Base-by-base conservation (phyloP, 2,113 vertebrate species). In the Scolopax mira region DNA sequence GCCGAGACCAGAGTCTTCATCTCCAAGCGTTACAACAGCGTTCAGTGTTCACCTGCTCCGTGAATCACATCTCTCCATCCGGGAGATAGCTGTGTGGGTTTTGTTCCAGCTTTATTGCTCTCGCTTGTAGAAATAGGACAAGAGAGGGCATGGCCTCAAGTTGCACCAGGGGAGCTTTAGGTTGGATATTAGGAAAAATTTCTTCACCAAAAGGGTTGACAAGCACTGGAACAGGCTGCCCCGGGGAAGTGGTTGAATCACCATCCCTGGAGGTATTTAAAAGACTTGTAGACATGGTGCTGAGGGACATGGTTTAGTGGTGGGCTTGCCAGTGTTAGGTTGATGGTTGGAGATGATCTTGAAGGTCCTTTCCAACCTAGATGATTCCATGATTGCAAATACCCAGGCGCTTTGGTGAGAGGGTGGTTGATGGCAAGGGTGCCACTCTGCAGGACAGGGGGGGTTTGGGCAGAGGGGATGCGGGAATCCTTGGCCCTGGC, bases 341-440 rank as follows among this genome's bases (percentile, higher is more conserved):
- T 60, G 57, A 35, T 60, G 57, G 57, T 35, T 60, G 57, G 57
- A 24, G 57, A 15, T 58, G 57, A 58, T n/a, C 33, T n/a, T n/a
- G 23, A n/a, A 58, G 21, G 33, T n/a, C 33, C 21, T 23, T 58
- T n/a, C 33, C 33, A 58, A 61, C 13, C 4, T 37, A 37, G 23
- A 17, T 10, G 7, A 61, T 27, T 61, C 24, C 35, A 12, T 61
- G 35, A 18, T 27, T 39, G 35, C 18, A 61, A 39, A 17, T 9
- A 25, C 17, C 31, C 17, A 1, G 0, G 2, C 0, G 1, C n/a
- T 33, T 46, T 24, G 0, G 6, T 5, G 44, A 25, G 24, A 19
- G 21, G 25, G 13, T 23, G 18, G 7, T 18, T 21, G 18, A 8
- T 27, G 44, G 39, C 24, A 33, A 39, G 17, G 27, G 57, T 74